Evolutionary conservation across 2,113 vertebrate genomes (phyloP).

Genomic region (Oryzias woworae): DNA sequence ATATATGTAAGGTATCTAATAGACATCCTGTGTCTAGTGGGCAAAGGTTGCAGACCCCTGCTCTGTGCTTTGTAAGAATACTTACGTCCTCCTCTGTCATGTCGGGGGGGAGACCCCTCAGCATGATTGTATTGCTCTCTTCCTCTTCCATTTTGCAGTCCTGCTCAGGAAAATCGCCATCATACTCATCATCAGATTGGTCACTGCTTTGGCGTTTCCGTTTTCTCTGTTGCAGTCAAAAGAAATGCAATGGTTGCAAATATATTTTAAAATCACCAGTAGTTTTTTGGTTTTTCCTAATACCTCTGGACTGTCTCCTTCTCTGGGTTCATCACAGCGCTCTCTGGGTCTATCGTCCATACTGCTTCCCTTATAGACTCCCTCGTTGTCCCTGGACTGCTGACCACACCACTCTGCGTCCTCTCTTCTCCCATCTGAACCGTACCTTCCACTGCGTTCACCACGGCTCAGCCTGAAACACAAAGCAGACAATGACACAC

Average conservation of each 20-base stretch:
- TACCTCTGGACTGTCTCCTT: slow-evolving; percentile 83
- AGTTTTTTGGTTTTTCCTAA: background rate
- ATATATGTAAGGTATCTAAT: no score
- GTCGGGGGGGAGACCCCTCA: slow-evolving; percentile 87
- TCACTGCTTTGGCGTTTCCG: slow-evolving; percentile 87
- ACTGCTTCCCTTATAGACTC: slow-evolving; percentile 85
- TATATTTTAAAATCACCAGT: background rate
- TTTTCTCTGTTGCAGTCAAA: slow-evolving; percentile 64
- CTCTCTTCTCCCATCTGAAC: slow-evolving; percentile 85
- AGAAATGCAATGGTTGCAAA: background rate
- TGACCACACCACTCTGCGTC: slow-evolving; percentile 84
- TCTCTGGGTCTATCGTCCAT: slow-evolving; percentile 84
- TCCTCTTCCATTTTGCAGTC: slow-evolving; percentile 90
- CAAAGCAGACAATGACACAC: background rate
- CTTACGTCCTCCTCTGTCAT: slow-evolving; percentile 90
- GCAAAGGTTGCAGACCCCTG: no score
- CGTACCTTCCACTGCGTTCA: slow-evolving; percentile 90
- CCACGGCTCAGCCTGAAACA: slow-evolving; percentile 82
- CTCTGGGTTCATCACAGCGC: slow-evolving; percentile 82
- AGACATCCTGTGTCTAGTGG: no score
- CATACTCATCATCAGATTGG: slow-evolving; percentile 90
- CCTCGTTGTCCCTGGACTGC: slow-evolving; percentile 67
- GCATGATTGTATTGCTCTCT: slow-evolving; percentile 93
- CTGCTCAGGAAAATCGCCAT: slow-evolving; percentile 89
- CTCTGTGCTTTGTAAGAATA: background rate